Evolutionary conservation across 2,888 invertebrate genomes (phyloP), one percentile per base, ranked within the genome.

Genomic region (Cryptus armator): DNA sequence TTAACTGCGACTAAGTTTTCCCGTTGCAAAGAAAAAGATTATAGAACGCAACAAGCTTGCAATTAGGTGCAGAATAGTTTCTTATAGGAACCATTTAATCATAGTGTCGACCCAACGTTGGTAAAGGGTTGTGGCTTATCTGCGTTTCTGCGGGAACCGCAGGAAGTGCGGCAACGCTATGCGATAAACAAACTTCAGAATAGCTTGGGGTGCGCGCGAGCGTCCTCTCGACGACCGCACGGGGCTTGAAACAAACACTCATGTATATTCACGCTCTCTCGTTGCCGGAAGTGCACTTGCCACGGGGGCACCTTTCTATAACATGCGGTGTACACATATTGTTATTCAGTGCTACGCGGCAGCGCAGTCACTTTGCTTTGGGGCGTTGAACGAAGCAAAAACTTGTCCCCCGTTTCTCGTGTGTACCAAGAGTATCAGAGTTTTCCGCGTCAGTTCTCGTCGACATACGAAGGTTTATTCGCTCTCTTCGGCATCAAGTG

Each of bases 161-260:
- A 53, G 66, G 56, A 71, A 82, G 71, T 71, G 46, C 12, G 14
- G 9, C 37, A 1, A 3, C 44, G 19, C 76, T 71, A 56, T 32
- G 70, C 62, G 56, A 71, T 48, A 29, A 56, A 82, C 24, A 75
- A 75, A 75, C 74, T 75, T 64, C 10, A 29, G 64, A 48, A 75
- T 64, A 24, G 46, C 48, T 19, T 44, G 59, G 44, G n/a, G 53
- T 12, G 43, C 32, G 44, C 14, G 19, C 4, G 16, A 14, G 19
- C 3, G 12, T 48, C 48, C 19, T 24, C 64, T 62, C 32, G 64
- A 46, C 64, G 53, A 76, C 62, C 59, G 53, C 81, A 24, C 44
- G 44, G 71, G 78, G 51, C 56, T 82, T 72, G 82, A 72, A 82
- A 82, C 82, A 77, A 82, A 77, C 82, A 82, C 71, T 77, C 77